A percentile compares a stretch with the other conserved stretches of the same genome.
phyloP scores from a whole-genome alignment of 2,113 vertebrate genomes.

The Dascyllus trimaculatus region DNA sequence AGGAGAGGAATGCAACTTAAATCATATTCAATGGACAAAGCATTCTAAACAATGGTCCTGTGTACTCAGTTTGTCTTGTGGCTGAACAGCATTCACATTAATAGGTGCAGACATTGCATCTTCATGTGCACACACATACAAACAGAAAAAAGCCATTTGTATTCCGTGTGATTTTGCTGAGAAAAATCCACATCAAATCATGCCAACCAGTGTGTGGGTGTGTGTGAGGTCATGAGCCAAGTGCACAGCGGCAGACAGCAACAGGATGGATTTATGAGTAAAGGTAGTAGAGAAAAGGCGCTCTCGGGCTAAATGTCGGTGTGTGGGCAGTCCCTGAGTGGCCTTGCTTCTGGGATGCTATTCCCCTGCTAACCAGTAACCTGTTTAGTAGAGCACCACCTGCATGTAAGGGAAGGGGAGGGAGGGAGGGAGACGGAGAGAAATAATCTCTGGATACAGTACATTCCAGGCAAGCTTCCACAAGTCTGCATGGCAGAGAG shows the following conservation, averaged over 20 bases:
- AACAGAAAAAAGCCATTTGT: slow-evolving; percentile 1
- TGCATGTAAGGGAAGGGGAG: slow-evolving; percentile 36
- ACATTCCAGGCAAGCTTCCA: slow-evolving; percentile 73
- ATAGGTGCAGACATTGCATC: too few species aligned
- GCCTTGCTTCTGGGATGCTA: slow-evolving; percentile 26
- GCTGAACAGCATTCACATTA: neutral
- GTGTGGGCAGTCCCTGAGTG: slow-evolving; percentile 28
- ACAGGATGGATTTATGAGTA: slow-evolving; percentile 28
- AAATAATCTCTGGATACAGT: slow-evolving; percentile 24
- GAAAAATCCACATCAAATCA: slow-evolving; percentile 11
- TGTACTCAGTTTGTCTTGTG: slow-evolving; percentile 31
- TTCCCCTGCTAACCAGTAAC: slow-evolving; percentile 44
- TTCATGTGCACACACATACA: neutral
- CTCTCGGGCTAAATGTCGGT: slow-evolving; percentile 23
- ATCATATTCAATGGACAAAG: slow-evolving; percentile 29
- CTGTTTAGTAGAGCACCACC: slow-evolving; percentile 53
- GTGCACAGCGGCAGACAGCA: slow-evolving; percentile 21
- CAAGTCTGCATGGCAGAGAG: slow-evolving; percentile 52
- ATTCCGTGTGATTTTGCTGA: neutral
- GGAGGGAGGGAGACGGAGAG: neutral
- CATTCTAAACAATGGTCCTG: slow-evolving; percentile 41
- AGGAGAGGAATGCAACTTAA: slow-evolving; percentile 12
- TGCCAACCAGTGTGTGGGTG: slow-evolving; percentile 34
- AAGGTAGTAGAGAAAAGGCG: neutral
- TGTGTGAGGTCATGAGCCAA: slow-evolving; percentile 22